These are phyloP conservation scores for Gracilinanus agilis DNA, from an alignment of 2,113 vertebrate genomes.

Conservation along the genomic window DNA sequence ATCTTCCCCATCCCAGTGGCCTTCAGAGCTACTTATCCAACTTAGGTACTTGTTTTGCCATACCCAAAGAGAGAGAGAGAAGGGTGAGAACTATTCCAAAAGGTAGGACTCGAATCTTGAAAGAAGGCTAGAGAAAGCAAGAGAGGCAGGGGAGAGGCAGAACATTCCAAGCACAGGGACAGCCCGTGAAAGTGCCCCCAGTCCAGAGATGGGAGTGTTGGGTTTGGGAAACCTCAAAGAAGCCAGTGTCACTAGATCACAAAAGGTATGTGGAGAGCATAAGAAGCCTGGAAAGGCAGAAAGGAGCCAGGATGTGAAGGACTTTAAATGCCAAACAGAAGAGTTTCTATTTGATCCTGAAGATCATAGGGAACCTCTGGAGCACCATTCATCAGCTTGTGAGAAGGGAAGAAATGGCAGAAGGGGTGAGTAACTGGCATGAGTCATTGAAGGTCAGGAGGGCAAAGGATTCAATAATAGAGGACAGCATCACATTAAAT, in stretches of 20 bases:
- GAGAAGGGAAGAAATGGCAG: background rate
- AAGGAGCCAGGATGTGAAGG: background rate
- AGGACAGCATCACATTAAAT: background rate
- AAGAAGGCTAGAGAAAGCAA: background rate
- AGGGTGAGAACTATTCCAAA: background rate
- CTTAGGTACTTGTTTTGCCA: background rate
- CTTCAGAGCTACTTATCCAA: background rate
- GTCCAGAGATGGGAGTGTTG: background rate
- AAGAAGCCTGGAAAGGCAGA: background rate
- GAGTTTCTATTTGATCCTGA: background rate
- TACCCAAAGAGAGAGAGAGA: background rate
- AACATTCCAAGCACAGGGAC: background rate
- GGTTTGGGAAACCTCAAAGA: background rate
- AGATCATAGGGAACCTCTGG: background rate
- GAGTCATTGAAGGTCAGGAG: background rate
- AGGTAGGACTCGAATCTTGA: background rate
- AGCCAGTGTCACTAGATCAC: background rate
- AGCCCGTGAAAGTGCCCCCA: background rate
- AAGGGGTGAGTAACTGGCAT: background rate
- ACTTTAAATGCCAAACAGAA: background rate
- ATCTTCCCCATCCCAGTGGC: background rate
- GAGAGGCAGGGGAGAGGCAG: background rate
- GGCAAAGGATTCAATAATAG: background rate
- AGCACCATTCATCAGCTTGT: background rate
- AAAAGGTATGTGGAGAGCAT: background rate